These are phyloP conservation scores for Nasua narica DNA, from an alignment of 2,797 vertebrate species.

Conservation along the genomic window DNA sequence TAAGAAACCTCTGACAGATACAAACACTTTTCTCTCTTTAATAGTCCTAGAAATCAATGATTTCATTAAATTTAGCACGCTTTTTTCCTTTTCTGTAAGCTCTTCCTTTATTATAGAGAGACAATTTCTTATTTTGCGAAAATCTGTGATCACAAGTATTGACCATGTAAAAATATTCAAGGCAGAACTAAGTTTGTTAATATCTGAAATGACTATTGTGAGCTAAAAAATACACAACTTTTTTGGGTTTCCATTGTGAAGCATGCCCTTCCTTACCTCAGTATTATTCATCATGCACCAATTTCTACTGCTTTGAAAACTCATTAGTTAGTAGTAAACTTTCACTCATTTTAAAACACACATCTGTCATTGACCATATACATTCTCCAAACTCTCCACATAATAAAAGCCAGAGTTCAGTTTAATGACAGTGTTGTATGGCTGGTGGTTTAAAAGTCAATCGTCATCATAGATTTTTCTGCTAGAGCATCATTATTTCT, in stretches of 20 bases:
- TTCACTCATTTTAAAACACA: neutral
- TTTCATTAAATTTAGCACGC: neutral
- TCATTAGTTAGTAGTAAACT: constrained; percentile 32
- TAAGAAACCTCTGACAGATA: neutral
- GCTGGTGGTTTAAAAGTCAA: constrained; percentile 17
- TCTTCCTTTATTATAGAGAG: neutral
- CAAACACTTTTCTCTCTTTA: neutral
- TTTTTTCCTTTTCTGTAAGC: neutral
- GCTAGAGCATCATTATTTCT: neutral
- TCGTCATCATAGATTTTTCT: constrained; percentile 51
- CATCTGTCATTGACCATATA: neutral
- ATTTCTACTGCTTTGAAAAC: constrained; percentile 11
- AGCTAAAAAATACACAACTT: neutral
- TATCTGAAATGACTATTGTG: neutral
- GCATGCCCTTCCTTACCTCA: neutral
- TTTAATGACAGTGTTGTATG: neutral
- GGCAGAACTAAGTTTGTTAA: neutral
- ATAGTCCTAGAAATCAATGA: neutral
- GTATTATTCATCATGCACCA: neutral
- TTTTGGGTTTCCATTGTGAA: neutral
- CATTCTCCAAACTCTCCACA: neutral
- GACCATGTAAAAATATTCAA: neutral
- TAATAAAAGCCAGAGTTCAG: neutral
- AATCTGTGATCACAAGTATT: neutral
- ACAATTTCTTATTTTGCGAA: neutral